phyloP scores from a whole-genome alignment of 2,113 vertebrate species.

The Boulengeromyrus knoepffleri region DNA sequence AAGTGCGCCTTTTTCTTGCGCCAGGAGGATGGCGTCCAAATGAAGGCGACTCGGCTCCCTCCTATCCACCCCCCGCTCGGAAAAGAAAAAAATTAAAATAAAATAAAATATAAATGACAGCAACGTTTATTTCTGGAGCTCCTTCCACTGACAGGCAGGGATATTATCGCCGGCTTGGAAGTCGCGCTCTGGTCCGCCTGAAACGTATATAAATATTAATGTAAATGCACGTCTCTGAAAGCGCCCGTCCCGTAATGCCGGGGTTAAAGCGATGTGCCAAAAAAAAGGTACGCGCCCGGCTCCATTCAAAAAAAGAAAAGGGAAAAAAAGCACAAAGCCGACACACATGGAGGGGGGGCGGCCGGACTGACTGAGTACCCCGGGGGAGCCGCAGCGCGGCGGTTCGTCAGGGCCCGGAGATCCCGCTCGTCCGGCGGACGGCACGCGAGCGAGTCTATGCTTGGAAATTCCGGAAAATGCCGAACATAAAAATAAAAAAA shows the following conservation, averaged over 20 bases:
- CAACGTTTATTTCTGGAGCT: conserved; percentile 7
- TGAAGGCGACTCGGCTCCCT: conserved; percentile 51
- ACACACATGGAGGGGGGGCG: conserved; percentile 30
- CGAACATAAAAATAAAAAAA: background rate
- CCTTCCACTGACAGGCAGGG: background rate
- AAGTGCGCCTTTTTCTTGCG: conserved; percentile 68
- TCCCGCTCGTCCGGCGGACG: background rate
- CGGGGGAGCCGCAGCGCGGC: background rate
- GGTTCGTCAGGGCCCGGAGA: background rate
- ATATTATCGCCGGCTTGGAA: background rate
- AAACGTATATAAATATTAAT: background rate
- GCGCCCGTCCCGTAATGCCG: background rate
- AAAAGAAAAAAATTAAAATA: background rate
- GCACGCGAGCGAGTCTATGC: background rate
- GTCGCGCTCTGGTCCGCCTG: background rate
- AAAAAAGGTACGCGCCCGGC: background rate
- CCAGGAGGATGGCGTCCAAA: conserved; percentile 53
- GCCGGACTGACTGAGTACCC: background rate
- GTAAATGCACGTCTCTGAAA: background rate
- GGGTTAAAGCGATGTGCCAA: conserved; percentile 2
- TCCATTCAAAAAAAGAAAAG: conserved; percentile 41
- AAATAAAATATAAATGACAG: conserved; percentile 27
- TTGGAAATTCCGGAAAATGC: background rate
- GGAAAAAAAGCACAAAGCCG: conserved; percentile 38
- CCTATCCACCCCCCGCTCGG: conserved; percentile 34